Percentiles rank a stretch among this genome's conserved stretches.
Evolutionary conservation across 2,113 vertebrate genomes (phyloP).

Genomic region (Mormyrus iriodes): DNA sequence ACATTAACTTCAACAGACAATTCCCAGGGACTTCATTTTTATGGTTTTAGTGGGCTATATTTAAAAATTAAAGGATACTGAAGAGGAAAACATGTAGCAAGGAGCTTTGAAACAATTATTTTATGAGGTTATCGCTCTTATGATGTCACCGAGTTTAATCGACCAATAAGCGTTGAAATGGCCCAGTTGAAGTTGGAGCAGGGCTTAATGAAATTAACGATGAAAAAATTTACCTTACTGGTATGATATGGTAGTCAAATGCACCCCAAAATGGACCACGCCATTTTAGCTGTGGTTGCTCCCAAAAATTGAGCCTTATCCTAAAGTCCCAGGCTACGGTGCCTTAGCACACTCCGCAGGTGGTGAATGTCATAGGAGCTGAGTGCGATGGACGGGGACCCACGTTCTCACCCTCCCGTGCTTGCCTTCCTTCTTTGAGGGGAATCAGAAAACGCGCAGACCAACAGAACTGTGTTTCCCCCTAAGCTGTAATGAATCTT

Average conservation of each 20-base stretch:
- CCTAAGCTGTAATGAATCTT: slow-evolving; percentile 8
- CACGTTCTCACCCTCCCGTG: not conserved
- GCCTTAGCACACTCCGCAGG: not conserved
- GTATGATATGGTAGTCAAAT: not conserved
- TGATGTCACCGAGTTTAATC: not conserved
- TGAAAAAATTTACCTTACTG: not conserved
- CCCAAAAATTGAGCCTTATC: not conserved
- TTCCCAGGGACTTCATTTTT: not conserved
- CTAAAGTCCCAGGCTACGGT: not conserved
- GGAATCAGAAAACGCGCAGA: slow-evolving; percentile 6
- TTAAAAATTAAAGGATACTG: not conserved
- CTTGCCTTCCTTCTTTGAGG: not conserved
- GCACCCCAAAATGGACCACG: too few species aligned
- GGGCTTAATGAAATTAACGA: not conserved
- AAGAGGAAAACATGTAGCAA: not conserved
- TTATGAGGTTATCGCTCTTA: not conserved
- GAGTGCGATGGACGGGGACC: not conserved
- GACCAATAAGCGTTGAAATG: not conserved
- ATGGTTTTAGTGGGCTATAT: not conserved
- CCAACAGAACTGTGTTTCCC: not conserved
- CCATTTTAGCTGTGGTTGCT: not conserved
- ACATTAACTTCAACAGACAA: not conserved
- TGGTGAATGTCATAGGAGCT: not conserved
- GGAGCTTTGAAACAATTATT: not conserved
- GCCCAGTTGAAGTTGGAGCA: not conserved